Evolutionary conservation across 2,888 invertebrate genomes (phyloP).

Genomic region (Steromphala cineraria): DNA sequence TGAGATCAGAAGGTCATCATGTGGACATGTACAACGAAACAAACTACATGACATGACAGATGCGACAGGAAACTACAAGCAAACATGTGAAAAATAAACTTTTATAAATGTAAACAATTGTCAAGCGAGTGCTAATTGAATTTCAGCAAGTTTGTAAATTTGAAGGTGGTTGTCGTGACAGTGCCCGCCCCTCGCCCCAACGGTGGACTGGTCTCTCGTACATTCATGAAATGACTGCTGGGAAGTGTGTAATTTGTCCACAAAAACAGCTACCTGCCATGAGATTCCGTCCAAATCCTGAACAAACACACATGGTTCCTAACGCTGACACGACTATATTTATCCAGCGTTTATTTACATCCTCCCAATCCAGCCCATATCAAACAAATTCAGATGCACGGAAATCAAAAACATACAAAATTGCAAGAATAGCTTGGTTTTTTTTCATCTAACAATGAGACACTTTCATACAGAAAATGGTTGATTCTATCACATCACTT

Average conservation of each 20-base stretch:
- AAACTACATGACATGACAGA: not conserved
- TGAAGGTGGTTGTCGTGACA: not conserved
- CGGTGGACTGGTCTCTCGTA: not conserved
- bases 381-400: slow-evolving; percentile 2
- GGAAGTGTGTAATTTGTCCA: slow-evolving; percentile 18
- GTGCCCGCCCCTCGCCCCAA: not conserved
- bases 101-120: not conserved
- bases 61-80: not conserved
- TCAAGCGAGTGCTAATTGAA: not conserved
- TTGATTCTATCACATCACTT: not conserved
- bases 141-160: not conserved
- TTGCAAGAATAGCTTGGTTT: not conserved
- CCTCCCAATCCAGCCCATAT: not conserved
- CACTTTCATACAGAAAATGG: not conserved
- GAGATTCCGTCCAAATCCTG: slow-evolving; percentile 45
- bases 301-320: slow-evolving; percentile 32
- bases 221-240: slow-evolving; percentile 13
- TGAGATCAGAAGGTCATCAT: not conserved
- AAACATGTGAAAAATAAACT: not conserved
- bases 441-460: not conserved
- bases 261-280: slow-evolving; percentile 25
- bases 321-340: slow-evolving; percentile 6
- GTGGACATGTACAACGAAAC: not conserved
- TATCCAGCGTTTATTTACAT: slow-evolving; percentile 14
- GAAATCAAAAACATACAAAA: slow-evolving; percentile 18